Conservation (phyloP, 2,113 vertebrate species). For the Cinclus mexicanus region DNA sequence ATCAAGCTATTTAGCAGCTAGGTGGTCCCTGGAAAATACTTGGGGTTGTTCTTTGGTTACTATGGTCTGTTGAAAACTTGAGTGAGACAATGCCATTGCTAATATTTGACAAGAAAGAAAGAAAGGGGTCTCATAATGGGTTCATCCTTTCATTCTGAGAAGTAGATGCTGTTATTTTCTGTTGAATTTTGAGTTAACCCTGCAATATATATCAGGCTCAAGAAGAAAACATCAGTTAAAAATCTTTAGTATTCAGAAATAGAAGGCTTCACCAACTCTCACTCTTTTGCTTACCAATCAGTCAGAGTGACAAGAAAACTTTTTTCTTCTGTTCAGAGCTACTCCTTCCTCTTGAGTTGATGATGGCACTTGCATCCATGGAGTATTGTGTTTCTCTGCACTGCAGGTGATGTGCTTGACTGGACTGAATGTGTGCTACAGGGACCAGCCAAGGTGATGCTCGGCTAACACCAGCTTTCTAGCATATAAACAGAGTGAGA, state of each 20-base stretch:
- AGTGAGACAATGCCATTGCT: background rate
- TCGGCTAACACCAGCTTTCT: background rate
- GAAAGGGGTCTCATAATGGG: background rate
- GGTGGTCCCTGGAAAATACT: background rate
- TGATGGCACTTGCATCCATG: background rate
- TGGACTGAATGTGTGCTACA: background rate
- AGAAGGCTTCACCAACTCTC: background rate
- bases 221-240: background rate
- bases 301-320: background rate
- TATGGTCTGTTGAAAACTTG: background rate
- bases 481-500: background rate
- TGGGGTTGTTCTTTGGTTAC: background rate
- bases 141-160: background rate
- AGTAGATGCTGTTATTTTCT: background rate
- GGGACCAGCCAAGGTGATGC: background rate
- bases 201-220: background rate
- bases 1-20: background rate
- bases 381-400: fast-evolving
- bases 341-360: background rate
- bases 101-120: background rate
- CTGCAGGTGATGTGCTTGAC: background rate
- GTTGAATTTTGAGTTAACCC: background rate
- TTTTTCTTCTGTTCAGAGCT: background rate
- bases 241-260: background rate
- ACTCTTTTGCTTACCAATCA: background rate